These are phyloP conservation scores for Brachyistius frenatus DNA, from an alignment of 2,113 vertebrate species.

Conservation along the genomic window DNA sequence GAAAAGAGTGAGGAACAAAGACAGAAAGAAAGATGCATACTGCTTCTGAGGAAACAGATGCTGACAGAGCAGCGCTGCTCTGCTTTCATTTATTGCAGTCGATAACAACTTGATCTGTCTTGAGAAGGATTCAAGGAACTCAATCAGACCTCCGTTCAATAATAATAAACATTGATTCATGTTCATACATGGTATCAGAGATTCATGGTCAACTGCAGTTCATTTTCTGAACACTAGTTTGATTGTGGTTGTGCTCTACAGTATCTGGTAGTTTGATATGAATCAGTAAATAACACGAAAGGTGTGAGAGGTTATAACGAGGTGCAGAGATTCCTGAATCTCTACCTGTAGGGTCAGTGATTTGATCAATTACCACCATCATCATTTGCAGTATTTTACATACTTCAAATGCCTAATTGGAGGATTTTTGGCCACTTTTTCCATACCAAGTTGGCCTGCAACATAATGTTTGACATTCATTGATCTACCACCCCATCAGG, in stretches of 20 bases:
- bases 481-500: background rate
- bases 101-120: slow-evolving; percentile 40
- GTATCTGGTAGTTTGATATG: background rate
- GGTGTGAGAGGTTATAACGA: background rate
- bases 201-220: slow-evolving; percentile 42
- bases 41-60: slow-evolving; percentile 22
- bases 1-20: background rate
- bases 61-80: slow-evolving; percentile 32
- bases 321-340: background rate
- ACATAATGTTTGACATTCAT: background rate
- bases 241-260: background rate
- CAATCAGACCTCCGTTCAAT: slow-evolving; percentile 19
- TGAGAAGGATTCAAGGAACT: slow-evolving; percentile 41
- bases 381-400: background rate
- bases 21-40: background rate
- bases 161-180: slow-evolving; percentile 45
- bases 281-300: background rate
- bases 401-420: background rate
- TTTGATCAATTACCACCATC: background rate
- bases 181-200: slow-evolving; percentile 16
- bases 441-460: background rate
- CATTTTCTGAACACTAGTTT: slow-evolving; percentile 9
- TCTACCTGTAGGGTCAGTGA: background rate
- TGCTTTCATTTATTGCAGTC: slow-evolving; percentile 35
- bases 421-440: background rate